Evolutionary conservation across 2,888 invertebrate genomes (phyloP).

Genomic region (Saturnia japonica): DNA sequence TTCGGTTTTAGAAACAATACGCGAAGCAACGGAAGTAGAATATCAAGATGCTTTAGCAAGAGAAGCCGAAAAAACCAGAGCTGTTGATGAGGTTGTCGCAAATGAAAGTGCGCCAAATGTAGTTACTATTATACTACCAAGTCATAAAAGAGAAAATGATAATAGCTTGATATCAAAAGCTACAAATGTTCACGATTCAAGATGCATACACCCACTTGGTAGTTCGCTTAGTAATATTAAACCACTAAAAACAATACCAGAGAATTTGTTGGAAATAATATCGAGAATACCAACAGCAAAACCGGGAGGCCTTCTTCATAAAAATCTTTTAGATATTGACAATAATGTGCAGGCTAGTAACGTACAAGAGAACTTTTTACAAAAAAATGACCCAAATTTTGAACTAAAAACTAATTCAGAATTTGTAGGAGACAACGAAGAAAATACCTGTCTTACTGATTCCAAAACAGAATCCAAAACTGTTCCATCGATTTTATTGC

Average conservation of each 20-base stretch:
- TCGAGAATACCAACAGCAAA: slow-evolving; percentile 39
- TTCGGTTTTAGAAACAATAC: slow-evolving; percentile 67
- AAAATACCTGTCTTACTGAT: slow-evolving; percentile 4
- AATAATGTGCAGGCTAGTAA: slow-evolving; percentile 53
- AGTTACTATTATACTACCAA: slow-evolving; percentile 57
- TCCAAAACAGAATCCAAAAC: neutral
- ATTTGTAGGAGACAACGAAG: neutral
- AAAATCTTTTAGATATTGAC: slow-evolving; percentile 50
- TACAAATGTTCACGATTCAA: slow-evolving; percentile 54
- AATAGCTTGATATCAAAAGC: slow-evolving; percentile 50
- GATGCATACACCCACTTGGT: slow-evolving; percentile 48
- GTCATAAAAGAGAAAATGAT: slow-evolving; percentile 30
- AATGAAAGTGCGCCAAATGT: slow-evolving; percentile 51
- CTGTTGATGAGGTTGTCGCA: slow-evolving; percentile 42
- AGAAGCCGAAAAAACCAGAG: slow-evolving; percentile 56
- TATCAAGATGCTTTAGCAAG: slow-evolving; percentile 66
- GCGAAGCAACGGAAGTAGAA: slow-evolving; percentile 69
- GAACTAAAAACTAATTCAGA: neutral
- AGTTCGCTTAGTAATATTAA: slow-evolving; percentile 30
- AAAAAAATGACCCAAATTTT: neutral
- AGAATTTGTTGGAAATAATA: slow-evolving; percentile 39
- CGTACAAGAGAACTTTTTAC: slow-evolving; percentile 42
- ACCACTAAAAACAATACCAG: slow-evolving; percentile 23
- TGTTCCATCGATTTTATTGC: neutral
- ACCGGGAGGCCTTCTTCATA: slow-evolving; percentile 32